Evolutionary conservation across 2,797 vertebrate genomes (phyloP).

Genomic region (Acrossocheilus wenchowensis): DNA sequence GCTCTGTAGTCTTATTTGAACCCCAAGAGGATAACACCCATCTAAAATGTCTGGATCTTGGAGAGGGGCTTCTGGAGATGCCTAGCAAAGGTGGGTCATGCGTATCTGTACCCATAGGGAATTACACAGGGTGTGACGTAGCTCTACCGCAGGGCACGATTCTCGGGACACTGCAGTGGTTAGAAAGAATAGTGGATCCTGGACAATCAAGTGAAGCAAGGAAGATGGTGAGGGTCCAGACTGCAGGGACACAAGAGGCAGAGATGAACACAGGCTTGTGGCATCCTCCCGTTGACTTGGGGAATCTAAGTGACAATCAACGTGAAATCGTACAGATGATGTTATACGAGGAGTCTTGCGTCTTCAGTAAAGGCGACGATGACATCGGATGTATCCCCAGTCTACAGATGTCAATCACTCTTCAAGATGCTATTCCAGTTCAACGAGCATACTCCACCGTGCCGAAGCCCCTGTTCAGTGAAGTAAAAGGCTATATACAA

Average conservation of each 20-base stretch:
- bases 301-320: not conserved
- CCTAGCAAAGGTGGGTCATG: too few relatives aligned
- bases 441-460: too few relatives aligned
- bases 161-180: not conserved
- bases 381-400: not conserved
- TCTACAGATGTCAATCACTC: not conserved
- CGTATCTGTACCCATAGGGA: too few relatives aligned
- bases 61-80: too few relatives aligned
- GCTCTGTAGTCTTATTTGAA: slow-evolving; percentile 8
- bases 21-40: not conserved
- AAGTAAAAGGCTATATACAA: too few relatives aligned
- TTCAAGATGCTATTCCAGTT: not conserved
- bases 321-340: not conserved
- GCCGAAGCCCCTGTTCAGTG: too few relatives aligned
- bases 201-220: not conserved
- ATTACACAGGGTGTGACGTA: too few relatives aligned
- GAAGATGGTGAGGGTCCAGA: not conserved
- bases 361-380: not conserved
- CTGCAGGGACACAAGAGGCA: not conserved
- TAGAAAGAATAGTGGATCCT: not conserved
- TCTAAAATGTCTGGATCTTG: too few relatives aligned
- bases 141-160: not conserved
- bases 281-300: not conserved
- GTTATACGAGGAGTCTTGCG: not conserved
- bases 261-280: not conserved